A percentile compares a stretch with the other conserved stretches of the same genome.
These are phyloP conservation scores for Mellivora capensis DNA, from an alignment of 2,113 vertebrate genomes.

Conservation along the genomic window DNA sequence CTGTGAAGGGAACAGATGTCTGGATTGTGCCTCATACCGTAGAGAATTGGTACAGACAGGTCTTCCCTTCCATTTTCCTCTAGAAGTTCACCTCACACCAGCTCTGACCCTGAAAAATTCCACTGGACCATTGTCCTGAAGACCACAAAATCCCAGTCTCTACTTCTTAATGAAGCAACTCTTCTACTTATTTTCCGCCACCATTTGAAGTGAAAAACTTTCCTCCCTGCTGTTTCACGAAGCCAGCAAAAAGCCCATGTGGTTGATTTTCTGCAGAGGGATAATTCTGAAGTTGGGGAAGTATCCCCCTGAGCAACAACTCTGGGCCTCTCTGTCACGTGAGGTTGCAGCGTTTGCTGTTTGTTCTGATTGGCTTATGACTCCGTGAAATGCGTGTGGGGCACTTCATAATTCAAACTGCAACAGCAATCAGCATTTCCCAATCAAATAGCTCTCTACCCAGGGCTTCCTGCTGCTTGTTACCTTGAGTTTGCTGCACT, in stretches of 20 bases:
- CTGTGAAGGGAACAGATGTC: not conserved
- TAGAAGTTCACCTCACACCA: not conserved
- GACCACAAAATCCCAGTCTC: not conserved
- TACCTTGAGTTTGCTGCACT: not conserved
- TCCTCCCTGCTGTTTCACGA: not conserved
- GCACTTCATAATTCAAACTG: not conserved
- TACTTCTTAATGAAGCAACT: not conserved
- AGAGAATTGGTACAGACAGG: not conserved
- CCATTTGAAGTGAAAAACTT: not conserved
- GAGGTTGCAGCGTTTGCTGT: not conserved
- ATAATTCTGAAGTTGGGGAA: not conserved
- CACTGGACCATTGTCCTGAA: not conserved
- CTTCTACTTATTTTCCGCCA: not conserved
- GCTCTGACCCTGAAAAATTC: not conserved
- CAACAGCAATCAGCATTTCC: conserved; percentile 8
- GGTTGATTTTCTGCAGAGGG: conserved; percentile 43
- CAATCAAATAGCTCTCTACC: not conserved
- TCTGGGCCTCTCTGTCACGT: not conserved
- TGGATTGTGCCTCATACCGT: not conserved
- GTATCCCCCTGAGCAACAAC: not conserved
- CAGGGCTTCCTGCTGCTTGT: not conserved
- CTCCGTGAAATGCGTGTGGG: not conserved
- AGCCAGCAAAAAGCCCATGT: not conserved
- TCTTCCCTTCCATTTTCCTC: not conserved
- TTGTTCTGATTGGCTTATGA: conserved; percentile 20